These are phyloP conservation scores for Cyclopterus lumpus DNA, from an alignment of 2,797 vertebrate genomes.

Conservation along the genomic window DNA sequence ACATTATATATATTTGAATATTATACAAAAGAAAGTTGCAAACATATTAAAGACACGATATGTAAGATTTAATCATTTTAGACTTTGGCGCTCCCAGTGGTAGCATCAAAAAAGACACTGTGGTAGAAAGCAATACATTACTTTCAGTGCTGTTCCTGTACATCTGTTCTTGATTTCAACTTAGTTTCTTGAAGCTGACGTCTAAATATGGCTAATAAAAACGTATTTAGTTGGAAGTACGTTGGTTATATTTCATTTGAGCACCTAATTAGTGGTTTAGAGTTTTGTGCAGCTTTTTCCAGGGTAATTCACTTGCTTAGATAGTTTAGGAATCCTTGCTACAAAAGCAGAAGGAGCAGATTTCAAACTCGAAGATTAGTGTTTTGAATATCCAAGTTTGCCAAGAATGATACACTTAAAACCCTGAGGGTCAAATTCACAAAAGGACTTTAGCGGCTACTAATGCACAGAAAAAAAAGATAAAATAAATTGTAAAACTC, in stretches of 20 bases:
- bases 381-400: neutral
- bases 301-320: neutral
- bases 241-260: neutral
- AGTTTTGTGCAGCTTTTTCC: neutral
- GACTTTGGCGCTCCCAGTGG: neutral
- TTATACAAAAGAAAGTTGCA: neutral
- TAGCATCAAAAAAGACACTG: neutral
- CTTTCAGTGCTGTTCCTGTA: neutral
- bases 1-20: neutral
- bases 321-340: neutral
- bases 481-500: neutral
- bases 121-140: neutral
- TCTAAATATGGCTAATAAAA: conserved; percentile 21
- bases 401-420: too few relatives aligned
- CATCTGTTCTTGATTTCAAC: neutral
- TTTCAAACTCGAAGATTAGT: neutral
- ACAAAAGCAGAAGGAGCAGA: neutral
- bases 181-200: neutral
- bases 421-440: neutral
- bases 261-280: neutral
- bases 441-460: neutral
- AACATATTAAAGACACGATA: neutral
- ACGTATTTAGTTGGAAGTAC: neutral
- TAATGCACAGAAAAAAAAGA: neutral
- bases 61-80: neutral